Evolutionary conservation across 2,888 invertebrate species (phyloP).

Genomic region (Dryococelus australis): DNA sequence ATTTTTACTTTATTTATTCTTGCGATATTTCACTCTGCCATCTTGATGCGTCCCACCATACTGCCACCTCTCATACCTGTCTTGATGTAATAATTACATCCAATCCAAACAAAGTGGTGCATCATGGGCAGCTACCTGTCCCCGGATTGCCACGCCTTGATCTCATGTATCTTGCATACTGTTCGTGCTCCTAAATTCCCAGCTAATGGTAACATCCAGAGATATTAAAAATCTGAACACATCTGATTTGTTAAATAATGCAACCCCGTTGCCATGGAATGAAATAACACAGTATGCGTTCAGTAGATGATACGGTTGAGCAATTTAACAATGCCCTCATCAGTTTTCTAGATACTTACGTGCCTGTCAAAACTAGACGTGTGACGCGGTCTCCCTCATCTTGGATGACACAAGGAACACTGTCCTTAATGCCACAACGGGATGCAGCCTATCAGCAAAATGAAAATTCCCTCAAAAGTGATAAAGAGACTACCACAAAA

Average conservation of each 20-base stretch:
- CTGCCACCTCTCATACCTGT: constrained; percentile 24
- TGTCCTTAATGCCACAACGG: neutral
- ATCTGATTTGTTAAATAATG: neutral
- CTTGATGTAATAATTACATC: constrained; percentile 28
- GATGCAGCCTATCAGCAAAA: constrained; percentile 5
- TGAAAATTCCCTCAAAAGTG: neutral
- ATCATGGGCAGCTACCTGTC: constrained; percentile 18
- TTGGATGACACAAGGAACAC: constrained; percentile 25
- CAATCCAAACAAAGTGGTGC: neutral
- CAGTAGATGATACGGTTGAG: neutral
- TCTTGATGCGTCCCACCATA: constrained; percentile 27
- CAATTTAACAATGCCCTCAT: neutral
- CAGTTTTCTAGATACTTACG: neutral
- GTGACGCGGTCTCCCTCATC: constrained; percentile 5
- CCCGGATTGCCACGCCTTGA: neutral
- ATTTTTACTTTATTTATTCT: neutral
- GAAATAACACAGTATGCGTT: neutral
- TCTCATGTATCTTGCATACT: neutral
- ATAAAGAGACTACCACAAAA: neutral
- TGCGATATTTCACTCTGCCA: neutral
- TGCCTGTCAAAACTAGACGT: neutral
- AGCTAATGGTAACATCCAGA: neutral
- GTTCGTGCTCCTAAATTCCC: neutral
- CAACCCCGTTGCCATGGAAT: neutral
- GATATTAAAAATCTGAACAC: neutral